phyloP scores from a whole-genome alignment of 23 tunicate genomes.

The Ciona savignyi region DNA sequence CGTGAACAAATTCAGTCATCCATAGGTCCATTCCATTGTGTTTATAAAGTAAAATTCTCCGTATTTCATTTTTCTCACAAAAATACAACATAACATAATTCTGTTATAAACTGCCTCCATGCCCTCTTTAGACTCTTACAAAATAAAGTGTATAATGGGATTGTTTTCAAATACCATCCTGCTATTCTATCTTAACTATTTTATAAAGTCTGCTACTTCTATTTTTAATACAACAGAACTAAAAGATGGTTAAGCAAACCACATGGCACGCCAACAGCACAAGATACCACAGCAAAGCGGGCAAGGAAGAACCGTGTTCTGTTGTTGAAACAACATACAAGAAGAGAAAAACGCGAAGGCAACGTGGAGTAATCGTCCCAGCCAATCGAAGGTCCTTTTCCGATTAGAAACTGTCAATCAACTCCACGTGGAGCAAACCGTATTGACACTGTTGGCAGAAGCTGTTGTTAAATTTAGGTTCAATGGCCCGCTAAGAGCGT shows the following conservation, averaged over 20 bases:
- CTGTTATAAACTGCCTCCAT: no score
- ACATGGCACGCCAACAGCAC: constrained; percentile 2
- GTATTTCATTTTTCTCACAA: no score
- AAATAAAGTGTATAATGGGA: no score
- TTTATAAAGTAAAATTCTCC: no score
- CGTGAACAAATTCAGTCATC: no score
- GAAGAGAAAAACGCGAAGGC: neutral
- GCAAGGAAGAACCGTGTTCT: neutral
- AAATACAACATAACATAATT: no score
- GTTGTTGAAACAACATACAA: neutral
- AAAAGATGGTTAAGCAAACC: neutral
- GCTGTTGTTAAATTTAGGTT: no score
- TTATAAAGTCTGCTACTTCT: neutral
- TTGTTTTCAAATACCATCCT: no score
- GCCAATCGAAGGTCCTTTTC: neutral
- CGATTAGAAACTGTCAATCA: neutral
- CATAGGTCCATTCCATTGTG: no score
- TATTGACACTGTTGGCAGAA: constrained; percentile 11
- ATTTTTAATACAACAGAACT: neutral
- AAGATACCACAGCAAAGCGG: neutral
- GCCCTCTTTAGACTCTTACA: no score
- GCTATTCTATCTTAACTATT: neutral
- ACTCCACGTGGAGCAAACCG: constrained; percentile 6
- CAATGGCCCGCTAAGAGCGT: no score
- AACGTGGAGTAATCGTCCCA: neutral